These are phyloP conservation scores for Motacilla alba DNA, from an alignment of 2,113 vertebrate genomes.

Conservation along the genomic window DNA sequence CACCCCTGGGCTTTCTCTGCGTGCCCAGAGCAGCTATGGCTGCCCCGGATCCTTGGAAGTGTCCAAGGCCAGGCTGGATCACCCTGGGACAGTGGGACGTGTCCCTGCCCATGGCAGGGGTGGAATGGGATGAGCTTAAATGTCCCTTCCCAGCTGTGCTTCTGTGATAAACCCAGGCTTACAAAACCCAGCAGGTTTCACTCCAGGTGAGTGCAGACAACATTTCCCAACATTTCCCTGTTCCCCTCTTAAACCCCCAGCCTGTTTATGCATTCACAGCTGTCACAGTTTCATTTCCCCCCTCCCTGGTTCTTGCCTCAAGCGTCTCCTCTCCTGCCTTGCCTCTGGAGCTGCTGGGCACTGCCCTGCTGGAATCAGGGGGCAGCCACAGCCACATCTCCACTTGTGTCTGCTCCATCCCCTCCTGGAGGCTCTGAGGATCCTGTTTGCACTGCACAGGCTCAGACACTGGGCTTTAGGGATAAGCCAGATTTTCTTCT, in stretches of 20 bases:
- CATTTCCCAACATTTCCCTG: neutral
- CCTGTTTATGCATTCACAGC: neutral
- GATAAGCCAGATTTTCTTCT: conserved; percentile 53
- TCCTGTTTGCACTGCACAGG: conserved; percentile 5
- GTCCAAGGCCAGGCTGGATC: neutral
- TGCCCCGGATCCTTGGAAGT: neutral
- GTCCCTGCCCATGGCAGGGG: neutral
- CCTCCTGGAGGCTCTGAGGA: neutral
- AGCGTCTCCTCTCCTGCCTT: neutral
- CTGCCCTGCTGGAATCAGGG: neutral
- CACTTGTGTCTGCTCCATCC: neutral
- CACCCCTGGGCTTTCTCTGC: neutral
- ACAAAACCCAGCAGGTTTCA: neutral
- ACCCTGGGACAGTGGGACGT: accelerated
- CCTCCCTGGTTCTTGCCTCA: neutral
- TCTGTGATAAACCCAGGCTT: neutral
- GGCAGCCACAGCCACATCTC: neutral
- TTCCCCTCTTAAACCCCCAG: neutral
- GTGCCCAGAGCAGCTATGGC: neutral
- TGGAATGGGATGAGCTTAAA: neutral
- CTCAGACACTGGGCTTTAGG: conserved; percentile 39
- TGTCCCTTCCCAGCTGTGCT: neutral
- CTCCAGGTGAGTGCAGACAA: neutral
- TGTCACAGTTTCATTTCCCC: neutral
- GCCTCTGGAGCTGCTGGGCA: neutral